Base-by-base conservation (phyloP, 2,888 invertebrate genomes). In the Parochlus steinenii region DNA sequence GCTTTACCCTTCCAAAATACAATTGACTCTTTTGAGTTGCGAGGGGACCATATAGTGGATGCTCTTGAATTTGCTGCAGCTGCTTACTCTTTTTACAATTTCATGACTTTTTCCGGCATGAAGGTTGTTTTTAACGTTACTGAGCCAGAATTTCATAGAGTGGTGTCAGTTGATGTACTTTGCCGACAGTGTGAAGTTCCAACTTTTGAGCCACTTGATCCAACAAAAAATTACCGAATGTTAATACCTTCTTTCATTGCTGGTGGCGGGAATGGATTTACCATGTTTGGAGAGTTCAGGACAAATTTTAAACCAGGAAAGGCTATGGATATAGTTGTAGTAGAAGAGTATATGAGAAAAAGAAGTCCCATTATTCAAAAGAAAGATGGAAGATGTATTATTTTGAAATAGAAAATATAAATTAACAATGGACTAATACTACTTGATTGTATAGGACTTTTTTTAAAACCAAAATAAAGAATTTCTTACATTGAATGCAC, bases 1-100 rank as follows among this genome's bases (percentile, higher is more conserved):
- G 67, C 74, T 15, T 63, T 74, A 40, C 87, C 87, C 1, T 87
- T 86, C 49, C 71, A 71, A 48, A 85, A 85, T 54, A 69, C 66
- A 29, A 61, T 83, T 39, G 74, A 80, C 46, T 62, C 74, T 10
- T 69, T 76, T 37, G 74, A 76, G 45, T 51, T 87, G 37, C 61
- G 64, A 33, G 87, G 87, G 0, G 55, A 62, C 40, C 58, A 72
- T 44, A 50, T 87, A 4, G 48, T 65, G 37, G 66, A 69, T 39
- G 69, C 74, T 8, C 60, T 75, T 2, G 75, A 76, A 52, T 64
- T 61, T 47, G 62, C 67, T 1, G 63, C 67, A 1, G 58, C 59
- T 16, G 28, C 27, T 16, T 17, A 31, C 12, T 6, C 15, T 18
- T 37, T 17, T 19, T 34, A 31, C 15, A 23, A 33, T 19, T 36